A percentile compares a stretch with the other conserved stretches of the same genome.
Conservation (phyloP, 2,113 vertebrate genomes). For the Tamias sibiricus region DNA sequence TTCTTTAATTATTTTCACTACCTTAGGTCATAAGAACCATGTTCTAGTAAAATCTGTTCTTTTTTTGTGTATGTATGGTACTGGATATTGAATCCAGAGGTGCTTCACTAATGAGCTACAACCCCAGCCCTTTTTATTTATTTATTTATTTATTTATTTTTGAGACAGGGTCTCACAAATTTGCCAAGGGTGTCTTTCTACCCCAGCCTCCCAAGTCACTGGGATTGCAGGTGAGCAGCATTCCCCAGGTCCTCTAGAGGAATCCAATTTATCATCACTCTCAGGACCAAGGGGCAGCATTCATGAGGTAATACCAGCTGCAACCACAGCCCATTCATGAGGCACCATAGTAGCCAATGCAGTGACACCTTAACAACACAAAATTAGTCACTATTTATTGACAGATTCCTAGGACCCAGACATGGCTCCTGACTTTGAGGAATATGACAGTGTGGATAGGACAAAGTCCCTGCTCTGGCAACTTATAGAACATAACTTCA, state of each 20-base stretch:
- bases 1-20: background rate
- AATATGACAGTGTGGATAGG: background rate
- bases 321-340: background rate
- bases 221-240: too few relatives aligned
- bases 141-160: too few relatives aligned
- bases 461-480: background rate
- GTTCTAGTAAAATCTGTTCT: background rate
- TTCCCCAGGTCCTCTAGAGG: background rate
- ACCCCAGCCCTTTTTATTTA: too few relatives aligned
- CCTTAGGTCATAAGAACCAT: background rate
- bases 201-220: too few relatives aligned
- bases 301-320: background rate
- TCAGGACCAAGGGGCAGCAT: background rate
- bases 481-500: background rate
- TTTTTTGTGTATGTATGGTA: too few relatives aligned
- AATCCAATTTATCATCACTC: background rate
- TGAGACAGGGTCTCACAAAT: too few relatives aligned
- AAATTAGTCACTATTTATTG: background rate
- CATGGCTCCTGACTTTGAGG: background rate
- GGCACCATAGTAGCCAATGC: background rate
- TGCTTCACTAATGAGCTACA: too few relatives aligned
- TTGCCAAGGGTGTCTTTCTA: too few relatives aligned
- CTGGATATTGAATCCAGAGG: too few relatives aligned
- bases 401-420: background rate
- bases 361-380: slow-evolving; percentile 4